Percentiles rank a stretch among this genome's conserved stretches.
phyloP scores from a whole-genome alignment of 2,797 vertebrate genomes.

The Notoglanidium macrostoma region DNA sequence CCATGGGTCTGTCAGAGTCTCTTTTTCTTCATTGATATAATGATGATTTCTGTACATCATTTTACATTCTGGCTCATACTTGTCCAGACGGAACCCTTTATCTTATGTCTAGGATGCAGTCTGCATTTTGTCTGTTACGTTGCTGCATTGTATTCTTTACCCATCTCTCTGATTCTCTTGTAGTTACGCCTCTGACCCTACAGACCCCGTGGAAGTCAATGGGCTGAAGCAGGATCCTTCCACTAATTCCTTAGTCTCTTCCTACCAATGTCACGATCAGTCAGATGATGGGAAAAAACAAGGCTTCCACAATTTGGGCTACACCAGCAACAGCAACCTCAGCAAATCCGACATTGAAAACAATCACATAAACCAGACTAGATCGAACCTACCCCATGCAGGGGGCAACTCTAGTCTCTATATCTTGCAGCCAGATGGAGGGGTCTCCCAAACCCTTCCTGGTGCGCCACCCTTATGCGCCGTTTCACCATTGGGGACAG shows the following conservation, averaged over 20 bases:
- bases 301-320: slow-evolving; percentile 77
- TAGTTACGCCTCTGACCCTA: slow-evolving; percentile 89
- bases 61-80: neutral
- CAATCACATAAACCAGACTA: slow-evolving; percentile 73
- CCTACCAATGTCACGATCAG: slow-evolving; percentile 68
- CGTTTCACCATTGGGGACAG: slow-evolving; percentile 29
- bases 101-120: neutral
- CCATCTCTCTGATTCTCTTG: slow-evolving; percentile 33
- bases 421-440: slow-evolving; percentile 71
- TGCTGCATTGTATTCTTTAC: neutral
- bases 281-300: slow-evolving; percentile 65
- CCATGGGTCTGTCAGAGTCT: neutral
- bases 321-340: slow-evolving; percentile 64
- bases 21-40: neutral
- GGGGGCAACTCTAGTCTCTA: slow-evolving; percentile 58
- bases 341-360: slow-evolving; percentile 76
- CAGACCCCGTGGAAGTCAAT: slow-evolving; percentile 64
- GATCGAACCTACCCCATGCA: slow-evolving; percentile 30
- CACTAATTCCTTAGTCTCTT: slow-evolving; percentile 59
- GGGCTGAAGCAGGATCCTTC: slow-evolving; percentile 66
- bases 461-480: slow-evolving; percentile 17
- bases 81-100: neutral
- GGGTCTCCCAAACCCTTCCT: slow-evolving; percentile 14
- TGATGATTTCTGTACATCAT: neutral
- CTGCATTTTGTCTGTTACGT: neutral